phyloP scores from a whole-genome alignment of 2,888 invertebrate genomes.

The Gastrophysa polygoni region DNA sequence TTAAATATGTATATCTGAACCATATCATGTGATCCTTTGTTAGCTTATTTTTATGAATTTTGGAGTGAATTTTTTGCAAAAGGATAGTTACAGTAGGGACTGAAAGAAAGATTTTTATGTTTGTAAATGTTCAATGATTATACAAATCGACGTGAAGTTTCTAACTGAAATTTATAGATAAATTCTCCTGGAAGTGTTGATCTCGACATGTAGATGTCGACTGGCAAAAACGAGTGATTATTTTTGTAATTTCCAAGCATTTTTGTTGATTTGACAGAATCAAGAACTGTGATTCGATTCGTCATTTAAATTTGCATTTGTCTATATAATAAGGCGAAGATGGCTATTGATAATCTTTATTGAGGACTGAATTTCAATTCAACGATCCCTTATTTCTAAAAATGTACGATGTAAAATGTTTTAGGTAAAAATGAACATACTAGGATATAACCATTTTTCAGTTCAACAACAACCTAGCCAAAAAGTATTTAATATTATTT shows the following conservation, averaged over 20 bases:
- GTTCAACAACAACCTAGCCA: neutral
- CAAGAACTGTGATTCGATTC: conserved; percentile 22
- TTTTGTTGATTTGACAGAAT: conserved; percentile 10
- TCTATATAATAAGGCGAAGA: neutral
- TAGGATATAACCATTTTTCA: too few relatives aligned
- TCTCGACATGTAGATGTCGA: conserved; percentile 1
- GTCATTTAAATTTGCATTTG: conserved; percentile 18
- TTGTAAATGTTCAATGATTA: conserved; percentile 30
- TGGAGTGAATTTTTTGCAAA: neutral
- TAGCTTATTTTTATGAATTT: too few relatives aligned
- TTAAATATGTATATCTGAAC: neutral
- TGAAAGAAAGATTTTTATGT: conserved; percentile 31
- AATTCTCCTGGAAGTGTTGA: conserved; percentile 13
- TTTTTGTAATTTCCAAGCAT: conserved; percentile 22
- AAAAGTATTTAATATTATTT: neutral
- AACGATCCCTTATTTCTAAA: neutral
- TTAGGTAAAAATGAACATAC: neutral
- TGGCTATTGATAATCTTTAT: neutral
- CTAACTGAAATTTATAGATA: neutral
- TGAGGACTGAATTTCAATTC: neutral
- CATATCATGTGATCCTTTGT: conserved; percentile 12
- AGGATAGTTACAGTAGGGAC: conserved; percentile 7
- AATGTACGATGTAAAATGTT: neutral
- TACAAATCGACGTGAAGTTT: conserved; percentile 19
- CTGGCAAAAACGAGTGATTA: conserved; percentile 10